Evolutionary conservation across 2,888 invertebrate species (phyloP).

Genomic region (Lasioglossum lativentre): DNA sequence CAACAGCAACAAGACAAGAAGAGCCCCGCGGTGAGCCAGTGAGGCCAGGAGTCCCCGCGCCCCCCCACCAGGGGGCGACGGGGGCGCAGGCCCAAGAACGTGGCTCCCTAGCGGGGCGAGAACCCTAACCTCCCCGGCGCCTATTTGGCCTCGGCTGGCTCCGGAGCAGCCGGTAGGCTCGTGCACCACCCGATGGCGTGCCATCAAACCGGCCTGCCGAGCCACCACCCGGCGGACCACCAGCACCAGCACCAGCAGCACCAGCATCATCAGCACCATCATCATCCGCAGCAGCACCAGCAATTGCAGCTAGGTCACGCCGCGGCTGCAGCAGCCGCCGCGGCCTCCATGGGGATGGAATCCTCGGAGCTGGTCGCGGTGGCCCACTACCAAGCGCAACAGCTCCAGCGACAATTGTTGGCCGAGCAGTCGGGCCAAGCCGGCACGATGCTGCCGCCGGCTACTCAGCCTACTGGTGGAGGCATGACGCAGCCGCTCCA

Average conservation of each 20-base stretch:
- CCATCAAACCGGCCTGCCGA: conserved; percentile 62
- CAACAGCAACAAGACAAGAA: conserved; percentile 93
- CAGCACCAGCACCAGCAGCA: conserved; percentile 7
- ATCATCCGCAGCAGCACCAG: conserved; percentile 57
- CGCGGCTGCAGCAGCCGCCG: conserved; percentile 64
- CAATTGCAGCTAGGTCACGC: conserved; percentile 71
- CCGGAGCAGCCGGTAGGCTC: conserved; percentile 72
- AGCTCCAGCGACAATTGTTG: conserved; percentile 74
- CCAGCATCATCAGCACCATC: background rate
- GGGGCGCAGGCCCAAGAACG: conserved; percentile 85
- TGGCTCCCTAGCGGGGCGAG: conserved; percentile 85
- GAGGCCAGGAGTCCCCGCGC: conserved; percentile 86
- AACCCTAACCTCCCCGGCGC: conserved; percentile 81
- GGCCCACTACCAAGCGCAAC: conserved; percentile 77
- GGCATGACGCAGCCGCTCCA: conserved; percentile 79
- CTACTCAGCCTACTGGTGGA: conserved; percentile 77
- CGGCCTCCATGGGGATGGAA: conserved; percentile 78
- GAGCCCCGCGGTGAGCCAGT: conserved; percentile 93
- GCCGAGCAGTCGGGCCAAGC: conserved; percentile 72
- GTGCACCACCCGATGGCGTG: conserved; percentile 74
- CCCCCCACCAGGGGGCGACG: conserved; percentile 85
- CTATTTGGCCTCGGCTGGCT: conserved; percentile 76
- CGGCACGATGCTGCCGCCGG: conserved; percentile 70
- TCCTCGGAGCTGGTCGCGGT: conserved; percentile 74
- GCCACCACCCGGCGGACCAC: conserved; percentile 58